Base-by-base conservation (phyloP, 2,797 vertebrate species). In the Smutsia temminckii region DNA sequence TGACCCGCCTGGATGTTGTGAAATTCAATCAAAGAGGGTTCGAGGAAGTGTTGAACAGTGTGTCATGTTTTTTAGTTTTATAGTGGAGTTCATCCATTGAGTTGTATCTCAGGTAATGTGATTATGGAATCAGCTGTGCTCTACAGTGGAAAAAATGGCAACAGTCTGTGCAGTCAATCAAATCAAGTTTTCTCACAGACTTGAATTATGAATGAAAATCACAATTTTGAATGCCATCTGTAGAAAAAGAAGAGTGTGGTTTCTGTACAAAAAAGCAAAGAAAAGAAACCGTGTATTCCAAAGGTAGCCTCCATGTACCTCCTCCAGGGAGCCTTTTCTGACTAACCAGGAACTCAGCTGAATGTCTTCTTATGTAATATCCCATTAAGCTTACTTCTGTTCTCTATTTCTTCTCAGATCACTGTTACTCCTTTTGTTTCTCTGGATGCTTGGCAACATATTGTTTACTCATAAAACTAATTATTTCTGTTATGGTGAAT, bases 401-500 rank as follows among this genome's bases (percentile, higher is more conserved):
- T 93, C 42, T 93, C 14, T 74, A 2, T 91, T 87, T 84, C 63
- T 91, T 93, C 49, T 49, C 87, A 34, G 64, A 3, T 88, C 32
- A 7, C 46, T 69, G 2, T 92, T 86, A 40, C n/a, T 88, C 51
- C 32, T 74, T 92, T 89, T 64, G 23, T 95, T 91, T 96, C 53
- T 84, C 46, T 89, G 71, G 16, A 74, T 91, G 69, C 89, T 95
- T 95, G 57, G 34, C 89, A 86, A 89, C 89, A 57, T 94, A 51
- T 84, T 87, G 46, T 91, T 85, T 94, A 92, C 27, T 61, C 57
- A 78, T 37, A 89, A 77, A 55, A 79, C 51, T 29, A 92, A 29
- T 95, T 88, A 77, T 88, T 94, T 81, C 49, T 84, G 55, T 94
- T 95, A 95, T 79, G 72, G 59, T 49, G 68, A 96, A 53, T 66